phyloP scores from a whole-genome alignment of 2,888 invertebrate species.

The Conus canariensis region DNA sequence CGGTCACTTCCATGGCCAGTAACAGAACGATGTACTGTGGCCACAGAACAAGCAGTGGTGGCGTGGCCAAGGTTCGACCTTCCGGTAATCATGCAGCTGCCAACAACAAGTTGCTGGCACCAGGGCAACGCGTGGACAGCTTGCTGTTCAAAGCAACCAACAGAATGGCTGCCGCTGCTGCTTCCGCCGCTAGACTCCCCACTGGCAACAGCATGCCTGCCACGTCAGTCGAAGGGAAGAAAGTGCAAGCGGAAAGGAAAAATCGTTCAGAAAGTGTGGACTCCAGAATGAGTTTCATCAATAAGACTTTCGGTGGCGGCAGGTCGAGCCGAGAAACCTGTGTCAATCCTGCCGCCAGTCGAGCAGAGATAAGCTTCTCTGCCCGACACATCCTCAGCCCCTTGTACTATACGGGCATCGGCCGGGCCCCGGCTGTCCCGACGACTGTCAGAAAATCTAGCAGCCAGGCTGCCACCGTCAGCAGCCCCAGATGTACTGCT shows the following conservation, averaged over 20 bases:
- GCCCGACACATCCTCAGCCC: conserved; percentile 36
- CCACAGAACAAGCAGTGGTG: neutral
- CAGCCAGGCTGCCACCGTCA: neutral
- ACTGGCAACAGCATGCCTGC: neutral
- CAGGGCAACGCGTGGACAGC: conserved; percentile 39
- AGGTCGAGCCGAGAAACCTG: conserved; percentile 19
- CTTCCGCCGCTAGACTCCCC: neutral
- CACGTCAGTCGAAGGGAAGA: neutral
- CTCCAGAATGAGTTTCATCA: conserved; percentile 35
- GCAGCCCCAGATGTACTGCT: neutral
- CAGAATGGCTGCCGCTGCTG: conserved; percentile 23
- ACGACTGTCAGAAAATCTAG: neutral
- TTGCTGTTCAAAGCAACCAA: conserved; percentile 39
- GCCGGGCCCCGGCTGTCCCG: neutral
- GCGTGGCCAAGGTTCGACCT: neutral
- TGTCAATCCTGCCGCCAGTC: neutral
- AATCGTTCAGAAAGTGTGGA: conserved; percentile 15
- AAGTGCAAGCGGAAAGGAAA: neutral
- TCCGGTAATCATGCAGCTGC: conserved; percentile 8
- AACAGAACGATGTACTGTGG: neutral
- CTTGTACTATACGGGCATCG: conserved; percentile 5
- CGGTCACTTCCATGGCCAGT: neutral
- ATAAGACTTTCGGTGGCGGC: conserved; percentile 34
- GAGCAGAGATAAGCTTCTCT: conserved; percentile 24
- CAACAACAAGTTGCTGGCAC: conserved; percentile 27